Conservation (phyloP, 2,113 vertebrate species). For the Collichthys lucidus region DNA sequence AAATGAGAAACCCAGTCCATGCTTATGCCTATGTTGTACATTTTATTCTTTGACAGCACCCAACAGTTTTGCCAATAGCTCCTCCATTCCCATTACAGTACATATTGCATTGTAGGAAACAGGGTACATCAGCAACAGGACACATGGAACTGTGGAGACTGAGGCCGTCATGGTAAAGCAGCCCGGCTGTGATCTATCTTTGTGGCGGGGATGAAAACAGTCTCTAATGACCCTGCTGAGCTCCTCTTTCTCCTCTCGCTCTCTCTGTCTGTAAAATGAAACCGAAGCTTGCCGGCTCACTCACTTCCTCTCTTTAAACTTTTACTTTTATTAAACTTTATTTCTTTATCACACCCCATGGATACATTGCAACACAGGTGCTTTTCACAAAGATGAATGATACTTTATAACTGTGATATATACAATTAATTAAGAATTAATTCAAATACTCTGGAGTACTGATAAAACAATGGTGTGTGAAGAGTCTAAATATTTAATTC, state of each 20-base stretch:
- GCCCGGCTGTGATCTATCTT: conserved; percentile 61
- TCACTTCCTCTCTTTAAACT: conserved; percentile 52
- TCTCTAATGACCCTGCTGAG: conserved; percentile 64
- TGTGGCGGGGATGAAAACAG: conserved; percentile 61
- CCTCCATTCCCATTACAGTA: not conserved
- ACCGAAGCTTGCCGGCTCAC: conserved; percentile 54
- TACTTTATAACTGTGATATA: not conserved
- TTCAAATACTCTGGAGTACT: not conserved
- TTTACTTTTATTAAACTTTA: conserved; percentile 43
- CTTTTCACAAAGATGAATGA: not conserved
- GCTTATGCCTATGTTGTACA: not conserved
- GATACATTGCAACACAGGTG: not conserved
- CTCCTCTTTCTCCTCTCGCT: conserved; percentile 28
- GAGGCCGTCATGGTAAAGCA: conserved; percentile 31
- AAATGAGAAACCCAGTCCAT: not conserved
- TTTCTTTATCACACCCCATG: not conserved
- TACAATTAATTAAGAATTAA: not conserved
- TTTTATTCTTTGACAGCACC: not conserved
- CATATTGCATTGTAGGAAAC: conserved; percentile 10
- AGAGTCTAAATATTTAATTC: not conserved
- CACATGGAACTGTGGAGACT: conserved; percentile 36
- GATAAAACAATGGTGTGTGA: not conserved
- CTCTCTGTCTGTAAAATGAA: conserved; percentile 65
- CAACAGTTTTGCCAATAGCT: not conserved
- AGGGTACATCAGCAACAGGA: conserved; percentile 43